Conservation (phyloP, 64 coral and sea anemone genomes). For the Stichodactyla mertensii region DNA sequence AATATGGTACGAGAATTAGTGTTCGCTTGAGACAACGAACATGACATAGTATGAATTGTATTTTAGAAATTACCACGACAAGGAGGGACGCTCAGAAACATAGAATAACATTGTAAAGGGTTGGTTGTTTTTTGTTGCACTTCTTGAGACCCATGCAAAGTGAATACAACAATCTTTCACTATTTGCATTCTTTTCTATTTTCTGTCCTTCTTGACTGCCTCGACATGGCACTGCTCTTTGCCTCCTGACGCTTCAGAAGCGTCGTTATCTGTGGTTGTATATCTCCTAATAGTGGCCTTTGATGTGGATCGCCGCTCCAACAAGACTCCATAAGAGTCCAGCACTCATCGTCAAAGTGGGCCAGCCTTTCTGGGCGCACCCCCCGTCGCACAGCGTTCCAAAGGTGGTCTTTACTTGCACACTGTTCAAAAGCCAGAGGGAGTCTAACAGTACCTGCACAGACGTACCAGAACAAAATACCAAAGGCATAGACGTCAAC, state of each 20-base stretch:
- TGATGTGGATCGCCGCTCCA: constrained; percentile 79
- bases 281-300: constrained; percentile 70
- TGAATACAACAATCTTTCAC: background rate
- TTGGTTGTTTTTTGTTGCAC: too few relatives aligned
- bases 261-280: constrained; percentile 63
- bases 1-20: too few relatives aligned
- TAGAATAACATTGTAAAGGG: too few relatives aligned
- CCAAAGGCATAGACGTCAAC: constrained; percentile 99
- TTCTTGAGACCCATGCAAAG: background rate
- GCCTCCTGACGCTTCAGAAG: constrained; percentile 59
- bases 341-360: constrained; percentile 93
- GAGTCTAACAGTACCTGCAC: constrained; percentile 81
- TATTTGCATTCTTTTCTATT: constrained; percentile 32
- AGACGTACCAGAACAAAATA: constrained; percentile 97
- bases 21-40: too few relatives aligned
- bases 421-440: constrained; percentile 93
- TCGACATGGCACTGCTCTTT: constrained; percentile 26
- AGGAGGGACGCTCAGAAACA: too few relatives aligned
- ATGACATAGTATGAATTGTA: too few relatives aligned
- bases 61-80: too few relatives aligned
- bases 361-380: constrained; percentile 79
- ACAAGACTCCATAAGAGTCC: constrained; percentile 85
- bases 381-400: constrained; percentile 84
- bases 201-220: constrained; percentile 37
- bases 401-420: constrained; percentile 95